These are phyloP conservation scores for Anthoscopus minutus DNA, from an alignment of 2,113 vertebrate genomes.

Conservation along the genomic window DNA sequence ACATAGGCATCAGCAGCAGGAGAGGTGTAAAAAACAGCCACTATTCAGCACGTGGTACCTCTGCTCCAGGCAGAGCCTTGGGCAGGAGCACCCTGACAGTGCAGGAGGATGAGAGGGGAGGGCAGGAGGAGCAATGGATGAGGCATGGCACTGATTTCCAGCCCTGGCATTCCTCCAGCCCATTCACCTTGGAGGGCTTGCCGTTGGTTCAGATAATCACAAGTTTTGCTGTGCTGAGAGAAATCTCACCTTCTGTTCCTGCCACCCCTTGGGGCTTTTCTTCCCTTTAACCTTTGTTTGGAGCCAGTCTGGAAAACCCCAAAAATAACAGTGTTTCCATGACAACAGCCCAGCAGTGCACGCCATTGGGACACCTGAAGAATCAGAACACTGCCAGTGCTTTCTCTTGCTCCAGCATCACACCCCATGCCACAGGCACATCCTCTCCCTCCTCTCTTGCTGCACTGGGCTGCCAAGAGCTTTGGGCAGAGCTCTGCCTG, in stretches of 20 bases:
- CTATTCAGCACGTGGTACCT: accelerated
- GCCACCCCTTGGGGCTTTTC: background rate
- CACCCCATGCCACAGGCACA: accelerated
- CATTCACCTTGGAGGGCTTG: background rate
- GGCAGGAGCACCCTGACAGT: background rate
- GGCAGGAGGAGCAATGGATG: background rate
- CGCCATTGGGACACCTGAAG: background rate
- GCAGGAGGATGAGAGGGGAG: background rate
- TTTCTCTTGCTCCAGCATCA: background rate
- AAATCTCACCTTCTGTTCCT: background rate
- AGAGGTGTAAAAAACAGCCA: background rate
- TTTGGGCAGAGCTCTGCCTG: background rate
- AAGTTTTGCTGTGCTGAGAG: background rate
- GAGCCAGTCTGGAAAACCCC: background rate
- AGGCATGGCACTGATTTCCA: background rate
- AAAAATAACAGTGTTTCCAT: background rate
- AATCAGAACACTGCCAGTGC: background rate
- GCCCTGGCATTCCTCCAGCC: background rate
- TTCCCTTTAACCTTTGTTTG: background rate
- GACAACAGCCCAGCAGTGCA: background rate
- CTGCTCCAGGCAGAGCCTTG: background rate
- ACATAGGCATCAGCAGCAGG: background rate
- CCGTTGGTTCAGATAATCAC: background rate
- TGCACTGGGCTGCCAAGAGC: background rate
- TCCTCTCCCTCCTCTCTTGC: accelerated